Evolutionary conservation across 2,888 invertebrate genomes (phyloP), one percentile per base, ranked within the genome.

Genomic region (Acanthosepion esculentum): DNA sequence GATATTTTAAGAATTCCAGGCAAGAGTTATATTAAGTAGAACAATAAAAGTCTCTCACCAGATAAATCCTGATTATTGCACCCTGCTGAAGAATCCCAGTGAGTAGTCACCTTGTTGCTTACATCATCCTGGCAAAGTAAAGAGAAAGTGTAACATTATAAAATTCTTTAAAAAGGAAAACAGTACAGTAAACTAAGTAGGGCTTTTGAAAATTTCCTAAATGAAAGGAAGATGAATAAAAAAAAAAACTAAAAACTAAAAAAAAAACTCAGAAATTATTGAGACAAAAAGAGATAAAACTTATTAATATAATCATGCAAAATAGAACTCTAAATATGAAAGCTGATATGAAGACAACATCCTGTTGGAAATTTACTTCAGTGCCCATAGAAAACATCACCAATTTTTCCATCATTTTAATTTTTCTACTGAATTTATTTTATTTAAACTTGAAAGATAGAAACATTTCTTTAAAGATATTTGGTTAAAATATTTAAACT

Each of bases 71-170:
- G 93, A 93, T 93, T 93, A 78, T 78, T 78, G 48, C 53, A 50
- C n/a, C 50, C 53, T n/a, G 93, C 26, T 48, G 93, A 48, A 50
- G 93, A 50, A 53, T 93, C 93, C 93, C 93, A 93, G 93, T n/a
- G 93, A 93, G 48, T 93, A n/a, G 93, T 48, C 53, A 93, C 93
- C 50, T 93, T 93, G 78, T 78, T 78, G 93, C 93, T 53, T n/a
- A 93, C 53, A 93, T 93, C 93, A 53, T 93, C 93, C 93, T 93
- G 93, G 7, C 33, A 78, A 78, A 78, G n/a, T 5, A 78, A n/a
- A 78, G 78, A 78, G 18, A 78, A 78, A 78, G 12, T 5, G 1
- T 5, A 12, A 78, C 20, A 33, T 78, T n/a, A 78, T 78, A 78
- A 78, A 78, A 15, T 78, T n/a, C n/a, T 78, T 33, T n/a, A n/a